phyloP scores from a whole-genome alignment of 2,797 vertebrate species.

The Huso huso region DNA sequence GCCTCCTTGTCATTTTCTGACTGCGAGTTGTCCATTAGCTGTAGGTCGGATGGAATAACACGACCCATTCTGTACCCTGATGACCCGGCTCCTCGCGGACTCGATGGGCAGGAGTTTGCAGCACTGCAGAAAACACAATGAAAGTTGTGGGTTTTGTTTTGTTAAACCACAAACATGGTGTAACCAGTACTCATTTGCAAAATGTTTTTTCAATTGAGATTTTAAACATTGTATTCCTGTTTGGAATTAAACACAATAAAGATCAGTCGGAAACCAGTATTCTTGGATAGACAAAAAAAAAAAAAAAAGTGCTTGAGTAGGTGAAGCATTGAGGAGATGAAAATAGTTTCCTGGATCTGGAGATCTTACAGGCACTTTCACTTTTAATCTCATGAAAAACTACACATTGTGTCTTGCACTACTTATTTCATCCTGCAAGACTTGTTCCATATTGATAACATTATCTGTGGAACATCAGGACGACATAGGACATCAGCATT shows the following conservation, averaged over 20 bases:
- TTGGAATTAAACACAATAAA: too few relatives aligned
- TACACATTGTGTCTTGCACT: not conserved
- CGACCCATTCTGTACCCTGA: constrained; percentile 90
- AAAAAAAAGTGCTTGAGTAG: too few relatives aligned
- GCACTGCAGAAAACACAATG: constrained; percentile 60
- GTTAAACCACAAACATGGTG: too few relatives aligned
- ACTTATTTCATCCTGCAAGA: not conserved
- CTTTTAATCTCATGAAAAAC: not conserved
- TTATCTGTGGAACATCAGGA: not conserved
- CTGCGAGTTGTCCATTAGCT: constrained; percentile 86
- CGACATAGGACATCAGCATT: not conserved
- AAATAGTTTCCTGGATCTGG: too few relatives aligned
- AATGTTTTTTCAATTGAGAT: too few relatives aligned
- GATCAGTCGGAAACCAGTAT: too few relatives aligned
- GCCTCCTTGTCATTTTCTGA: constrained; percentile 95
- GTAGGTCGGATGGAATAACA: constrained; percentile 81
- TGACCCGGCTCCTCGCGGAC: constrained; percentile 87
- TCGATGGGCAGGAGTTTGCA: constrained; percentile 95
- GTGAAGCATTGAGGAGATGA: too few relatives aligned
- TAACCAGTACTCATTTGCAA: too few relatives aligned
- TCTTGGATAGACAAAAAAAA: too few relatives aligned
- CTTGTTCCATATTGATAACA: not conserved
- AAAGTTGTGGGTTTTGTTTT: too few relatives aligned
- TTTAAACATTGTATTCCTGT: too few relatives aligned
- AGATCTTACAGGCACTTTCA: too few relatives aligned